Conservation (phyloP, 2,113 vertebrate species). For the Chrysemys picta region DNA sequence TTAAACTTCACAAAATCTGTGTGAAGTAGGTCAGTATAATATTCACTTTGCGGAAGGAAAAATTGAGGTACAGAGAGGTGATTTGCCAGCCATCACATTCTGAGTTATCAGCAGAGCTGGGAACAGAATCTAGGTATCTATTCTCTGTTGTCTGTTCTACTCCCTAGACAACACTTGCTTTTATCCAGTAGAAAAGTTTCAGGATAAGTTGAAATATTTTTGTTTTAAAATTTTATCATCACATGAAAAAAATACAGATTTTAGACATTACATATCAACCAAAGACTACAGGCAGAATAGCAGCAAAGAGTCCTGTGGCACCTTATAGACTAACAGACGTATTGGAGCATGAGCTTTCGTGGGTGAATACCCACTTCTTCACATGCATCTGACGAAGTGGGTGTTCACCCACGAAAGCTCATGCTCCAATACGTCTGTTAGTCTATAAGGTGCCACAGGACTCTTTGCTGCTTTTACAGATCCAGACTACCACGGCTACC, state of each 20-base stretch:
- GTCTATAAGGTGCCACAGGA: no score
- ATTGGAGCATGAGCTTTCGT: no score
- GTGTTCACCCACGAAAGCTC: no score
- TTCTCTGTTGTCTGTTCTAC: background rate
- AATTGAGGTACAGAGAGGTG: background rate
- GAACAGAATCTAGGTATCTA: background rate
- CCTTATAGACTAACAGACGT: no score
- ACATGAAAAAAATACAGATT: background rate
- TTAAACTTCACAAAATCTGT: background rate
- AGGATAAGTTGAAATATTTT: background rate
- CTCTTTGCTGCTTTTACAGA: no score
- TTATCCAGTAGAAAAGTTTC: background rate
- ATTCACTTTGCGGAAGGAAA: background rate
- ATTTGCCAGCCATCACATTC: background rate
- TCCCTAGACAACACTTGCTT: background rate
- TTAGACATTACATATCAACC: background rate
- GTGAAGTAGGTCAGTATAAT: background rate
- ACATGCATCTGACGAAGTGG: no score
- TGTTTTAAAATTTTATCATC: background rate
- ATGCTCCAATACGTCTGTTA: no score
- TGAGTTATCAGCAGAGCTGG: background rate
- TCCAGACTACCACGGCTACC: no score
- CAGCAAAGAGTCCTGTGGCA: no score
- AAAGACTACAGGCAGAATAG: rapidly evolving
- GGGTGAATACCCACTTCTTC: no score